Evolutionary conservation across 2,797 vertebrate genomes (phyloP), one percentile per base, ranked within the genome.

Genomic region (Naso thynnoides): DNA sequence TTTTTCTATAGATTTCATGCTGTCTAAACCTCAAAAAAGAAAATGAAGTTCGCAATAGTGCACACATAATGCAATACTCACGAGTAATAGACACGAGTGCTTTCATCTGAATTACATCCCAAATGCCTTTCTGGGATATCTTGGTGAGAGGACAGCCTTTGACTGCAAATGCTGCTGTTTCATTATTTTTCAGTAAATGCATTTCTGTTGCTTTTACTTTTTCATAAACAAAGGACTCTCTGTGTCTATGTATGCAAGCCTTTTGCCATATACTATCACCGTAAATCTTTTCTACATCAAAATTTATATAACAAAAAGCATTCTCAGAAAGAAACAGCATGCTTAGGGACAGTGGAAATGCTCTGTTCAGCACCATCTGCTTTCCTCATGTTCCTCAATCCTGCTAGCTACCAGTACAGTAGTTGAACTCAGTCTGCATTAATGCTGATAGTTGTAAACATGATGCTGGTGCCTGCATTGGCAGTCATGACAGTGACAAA

Each of bases 101-200:
- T 78, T 82, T 81, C 36, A 78, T 71, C 58, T 33, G 60, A 71
- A 21, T 47, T 19, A 54, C 31, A 41, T 19, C 15, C 5, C 56
- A 58, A 48, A 50, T 48, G 16, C 52, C 53, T 49, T 60, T 58
- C 26, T 16, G 0, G 50, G 73, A 57, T 23, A 23, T 45, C 53
- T 57, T 3, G 14, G 14, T 16, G 44, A 38, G 57, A 8, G 18
- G 33, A 8, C n/a, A n/a, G n/a, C n/a, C 8, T 4, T 54, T 53
- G 4, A 59, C 18, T 48, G 42, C 49, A 80, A 70, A 59, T 39
- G 31, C 24, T 44, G 27, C 4, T 7, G 11, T 42, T 54, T 70
- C 61, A 62, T 77, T 7, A 0, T 56, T 48, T 63, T 63, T 67
- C 18, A 13, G 44, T 18, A 49, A 71, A 73, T 47, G 8, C 50